Base-by-base conservation (phyloP, 2,888 invertebrate genomes). In the Tipula confusa region DNA sequence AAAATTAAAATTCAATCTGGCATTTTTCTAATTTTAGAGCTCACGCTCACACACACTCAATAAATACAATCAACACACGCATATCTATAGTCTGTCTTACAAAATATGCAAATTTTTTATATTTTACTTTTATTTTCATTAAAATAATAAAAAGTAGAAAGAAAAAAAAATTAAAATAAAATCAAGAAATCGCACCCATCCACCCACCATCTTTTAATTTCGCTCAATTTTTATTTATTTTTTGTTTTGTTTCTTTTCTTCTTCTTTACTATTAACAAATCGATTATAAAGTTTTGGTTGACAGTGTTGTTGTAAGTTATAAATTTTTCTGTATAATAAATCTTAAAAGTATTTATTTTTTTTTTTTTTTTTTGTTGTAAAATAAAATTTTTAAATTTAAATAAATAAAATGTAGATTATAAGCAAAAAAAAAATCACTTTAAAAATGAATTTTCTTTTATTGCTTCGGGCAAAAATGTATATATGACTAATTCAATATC, bases 81-180 rank as follows among this genome's bases (percentile, higher is more conserved):
- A 24, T n/a, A 43, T n/a, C n/a, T 15, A 43, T 24, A 24, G 15
- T 43, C 5, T 64, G 64, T 64, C 24, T 64, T 64, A 24, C 64
- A 64, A 43, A 64, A 64, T 64, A 64, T 64, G 64, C 64, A 64
- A 64, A 64, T 64, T 64, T 64, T 64, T 64, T 24, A n/a, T n/a
- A 64, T 64, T 64, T 64, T 64, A 64, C 64, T 64, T 64, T 64
- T 64, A 64, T 64, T 64, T 64, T 64, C 64, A 64, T 64, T 64
- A 64, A 43, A 43, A 43, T 43, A 43, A 43, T 43, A 43, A 18
- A 64, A 24, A 64, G 64, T 64, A 64, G 64, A 24, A 15, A 6
- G 7, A 33, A 33, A 38, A 38, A 38, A 38, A 64, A 64, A 64
- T 64, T 64, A 24, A 64, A 43, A 64, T 64, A 24, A 64, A 64